These are phyloP conservation scores for Halcyon smyrnensis DNA, from an alignment of 2,797 vertebrate species.

Conservation along the genomic window DNA sequence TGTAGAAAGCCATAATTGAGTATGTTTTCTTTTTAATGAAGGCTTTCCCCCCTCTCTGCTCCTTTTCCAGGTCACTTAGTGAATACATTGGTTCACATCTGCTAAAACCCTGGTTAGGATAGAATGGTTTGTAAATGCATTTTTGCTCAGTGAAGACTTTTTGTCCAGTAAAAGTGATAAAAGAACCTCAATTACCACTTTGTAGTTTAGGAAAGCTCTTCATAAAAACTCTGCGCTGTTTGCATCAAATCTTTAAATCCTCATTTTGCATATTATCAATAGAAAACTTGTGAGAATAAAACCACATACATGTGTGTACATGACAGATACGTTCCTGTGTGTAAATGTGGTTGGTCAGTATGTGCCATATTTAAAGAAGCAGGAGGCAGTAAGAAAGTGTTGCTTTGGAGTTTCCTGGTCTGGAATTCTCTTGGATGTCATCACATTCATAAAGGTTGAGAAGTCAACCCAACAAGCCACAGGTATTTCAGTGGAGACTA, in stretches of 20 bases:
- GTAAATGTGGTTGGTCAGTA: neutral
- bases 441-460: neutral
- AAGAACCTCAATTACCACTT: neutral
- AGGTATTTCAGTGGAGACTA: neutral
- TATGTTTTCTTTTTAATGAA: neutral
- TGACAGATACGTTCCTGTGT: neutral
- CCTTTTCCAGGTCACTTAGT: neutral
- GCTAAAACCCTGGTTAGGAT: neutral
- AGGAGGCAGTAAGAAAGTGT: neutral
- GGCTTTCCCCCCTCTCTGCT: neutral
- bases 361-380: neutral
- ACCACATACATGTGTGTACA: neutral
- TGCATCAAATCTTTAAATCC: neutral
- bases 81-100: constrained; percentile 13
- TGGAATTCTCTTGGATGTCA: neutral
- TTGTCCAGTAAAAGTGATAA: neutral
- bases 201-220: neutral
- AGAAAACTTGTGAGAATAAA: neutral
- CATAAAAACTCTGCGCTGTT: neutral
- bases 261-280: neutral
- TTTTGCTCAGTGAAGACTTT: neutral
- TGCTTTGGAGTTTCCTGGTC: neutral
- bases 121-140: neutral
- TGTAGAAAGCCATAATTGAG: neutral
- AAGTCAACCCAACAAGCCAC: neutral